These are phyloP conservation scores for Myrmophylax atrothorax DNA, from an alignment of 2,113 vertebrate genomes.

Conservation along the genomic window DNA sequence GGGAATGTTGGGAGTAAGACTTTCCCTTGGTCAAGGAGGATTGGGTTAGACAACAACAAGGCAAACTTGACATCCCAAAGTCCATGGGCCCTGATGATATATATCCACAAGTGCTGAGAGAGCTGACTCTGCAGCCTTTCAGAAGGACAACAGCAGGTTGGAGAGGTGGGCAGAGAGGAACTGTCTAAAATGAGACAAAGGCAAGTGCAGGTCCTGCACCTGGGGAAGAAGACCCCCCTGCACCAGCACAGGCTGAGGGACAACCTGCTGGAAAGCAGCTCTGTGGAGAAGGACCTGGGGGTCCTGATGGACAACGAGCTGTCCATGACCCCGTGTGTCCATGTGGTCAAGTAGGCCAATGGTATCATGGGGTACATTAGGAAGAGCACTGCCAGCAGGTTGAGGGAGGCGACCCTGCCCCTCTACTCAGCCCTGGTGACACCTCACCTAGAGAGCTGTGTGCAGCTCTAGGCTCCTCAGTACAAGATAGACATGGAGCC, in stretches of 20 bases:
- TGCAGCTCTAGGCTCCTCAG: background rate
- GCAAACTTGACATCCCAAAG: background rate
- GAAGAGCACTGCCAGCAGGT: background rate
- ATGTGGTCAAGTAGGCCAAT: background rate
- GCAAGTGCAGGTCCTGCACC: background rate
- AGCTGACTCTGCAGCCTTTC: background rate
- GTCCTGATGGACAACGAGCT: background rate
- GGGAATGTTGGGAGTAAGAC: background rate
- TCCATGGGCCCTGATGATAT: background rate
- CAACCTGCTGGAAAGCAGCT: background rate
- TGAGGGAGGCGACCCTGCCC: rapidly evolving
- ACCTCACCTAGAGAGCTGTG: background rate
- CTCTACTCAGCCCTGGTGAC: background rate
- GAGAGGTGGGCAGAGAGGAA: background rate
- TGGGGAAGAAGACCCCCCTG: background rate
- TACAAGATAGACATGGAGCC: background rate
- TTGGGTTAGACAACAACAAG: background rate
- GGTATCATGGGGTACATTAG: rapidly evolving
- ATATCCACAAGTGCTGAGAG: background rate
- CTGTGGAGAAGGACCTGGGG: background rate
- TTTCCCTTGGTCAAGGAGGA: background rate
- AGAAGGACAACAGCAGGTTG: background rate
- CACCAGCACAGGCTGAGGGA: background rate
- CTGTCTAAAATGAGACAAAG: background rate
- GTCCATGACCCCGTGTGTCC: background rate